Evolutionary conservation across 2,888 invertebrate species (phyloP), one percentile per base, ranked within the genome.

Genomic region (Euproctis similis): DNA sequence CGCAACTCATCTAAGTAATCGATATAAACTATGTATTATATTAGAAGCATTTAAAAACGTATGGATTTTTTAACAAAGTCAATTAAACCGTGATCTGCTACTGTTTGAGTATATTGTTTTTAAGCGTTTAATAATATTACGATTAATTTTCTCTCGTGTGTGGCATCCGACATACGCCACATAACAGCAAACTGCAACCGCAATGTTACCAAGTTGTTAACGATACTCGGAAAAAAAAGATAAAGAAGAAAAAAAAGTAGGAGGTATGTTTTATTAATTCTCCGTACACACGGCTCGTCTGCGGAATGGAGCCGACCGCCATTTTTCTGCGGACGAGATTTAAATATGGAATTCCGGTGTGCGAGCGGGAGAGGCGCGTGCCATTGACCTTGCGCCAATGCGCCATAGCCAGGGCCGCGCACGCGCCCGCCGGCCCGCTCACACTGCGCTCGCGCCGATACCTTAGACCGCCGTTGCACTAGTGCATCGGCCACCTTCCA

Each of bases 321-420:
- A 81, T 82, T 82, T 84, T 84, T 84, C 80, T 82, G 81, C 82
- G 81, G 82, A 77, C 80, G 80, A 81, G 81, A 82, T 82, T 84
- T 82, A 84, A 84, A 84, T 82, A 82, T 84, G 84, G 84, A 81
- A 84, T 84, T 81, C 82, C 82, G 82, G 82, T 81, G 84, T 81
- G 81, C 74, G 82, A 82, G 82, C 70, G 71, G 75, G 82, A 82
- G 73, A 74, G 76, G 57, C 72, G 77, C 77, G 77, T 81, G 82
- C 81, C 80, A 84, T 81, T 84, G 82, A 84, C 82, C 81, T 81
- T 81, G 82, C 70, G 46, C 31, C 42, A 39, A 35, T 53, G 67
- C 65, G 71, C 69, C 73, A 72, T 73, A 74, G 71, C 73, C 71
- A 71, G 78, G 71, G 77, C 80, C 77, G 78, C 72, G 62, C 56